Evolutionary conservation across 1,140 invertebrate species (phyloP).

Genomic region (Aleiodes sp.): DNA sequence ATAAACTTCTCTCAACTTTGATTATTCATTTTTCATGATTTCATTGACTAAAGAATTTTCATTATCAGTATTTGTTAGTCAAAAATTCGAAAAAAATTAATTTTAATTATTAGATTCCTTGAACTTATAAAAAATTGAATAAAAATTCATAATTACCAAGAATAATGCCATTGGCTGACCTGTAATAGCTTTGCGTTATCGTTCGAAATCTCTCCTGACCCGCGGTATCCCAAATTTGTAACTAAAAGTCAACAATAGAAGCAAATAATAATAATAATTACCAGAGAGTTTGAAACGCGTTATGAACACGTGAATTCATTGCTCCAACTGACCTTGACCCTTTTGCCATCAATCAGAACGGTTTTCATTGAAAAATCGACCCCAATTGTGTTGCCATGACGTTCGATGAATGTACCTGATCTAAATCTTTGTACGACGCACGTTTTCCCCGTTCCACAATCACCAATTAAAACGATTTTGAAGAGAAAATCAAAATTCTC

Average conservation of each 20-base stretch:
- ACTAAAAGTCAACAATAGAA: slow-evolving; percentile 67
- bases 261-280: slow-evolving; percentile 19
- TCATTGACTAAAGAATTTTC: too few species aligned
- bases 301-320: too few species aligned
- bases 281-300: not conserved
- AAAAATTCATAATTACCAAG: slow-evolving; percentile 69
- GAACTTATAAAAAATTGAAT: slow-evolving; percentile 16
- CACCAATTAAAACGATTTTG: slow-evolving; percentile 85
- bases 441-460: slow-evolving; percentile 86
- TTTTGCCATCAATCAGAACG: slow-evolving; percentile 88
- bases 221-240: slow-evolving; percentile 95
- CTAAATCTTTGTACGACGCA: slow-evolving; percentile 92
- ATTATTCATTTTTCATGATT: too few species aligned
- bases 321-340: slow-evolving; percentile 84
- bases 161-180: slow-evolving; percentile 91
- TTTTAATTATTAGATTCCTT: not conserved
- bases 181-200: slow-evolving; percentile 94
- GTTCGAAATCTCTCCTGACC: slow-evolving; percentile 92
- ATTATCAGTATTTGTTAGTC: slow-evolving; percentile 5
- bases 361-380: slow-evolving; percentile 99
- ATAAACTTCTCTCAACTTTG: too few species aligned
- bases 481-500: slow-evolving; percentile 84
- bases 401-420: slow-evolving; percentile 91
- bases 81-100: not conserved
- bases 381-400: slow-evolving; percentile 93